phyloP scores from a whole-genome alignment of 2,113 vertebrate genomes.

The Pteropus alecto region DNA sequence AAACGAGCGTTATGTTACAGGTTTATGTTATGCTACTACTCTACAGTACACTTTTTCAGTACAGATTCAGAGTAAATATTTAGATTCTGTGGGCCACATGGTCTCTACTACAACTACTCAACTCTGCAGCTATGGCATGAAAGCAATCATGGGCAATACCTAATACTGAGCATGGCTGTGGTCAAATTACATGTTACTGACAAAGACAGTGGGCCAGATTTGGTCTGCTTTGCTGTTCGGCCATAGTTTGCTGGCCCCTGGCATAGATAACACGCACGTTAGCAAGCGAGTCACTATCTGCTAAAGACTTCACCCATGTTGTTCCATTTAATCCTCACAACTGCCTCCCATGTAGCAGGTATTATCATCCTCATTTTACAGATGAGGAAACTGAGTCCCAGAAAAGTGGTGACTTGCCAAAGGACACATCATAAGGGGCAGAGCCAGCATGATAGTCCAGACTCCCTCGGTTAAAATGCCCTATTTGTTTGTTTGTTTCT shows the following conservation, averaged over 20 bases:
- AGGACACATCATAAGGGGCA: not conserved
- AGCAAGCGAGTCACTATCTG: not conserved
- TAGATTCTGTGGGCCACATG: not conserved
- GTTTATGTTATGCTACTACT: not conserved
- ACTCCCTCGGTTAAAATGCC: not conserved
- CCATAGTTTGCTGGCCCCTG: not conserved
- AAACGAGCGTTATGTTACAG: not conserved
- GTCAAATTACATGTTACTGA: not conserved
- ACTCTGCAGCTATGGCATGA: not conserved
- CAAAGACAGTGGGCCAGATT: not conserved
- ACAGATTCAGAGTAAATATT: not conserved
- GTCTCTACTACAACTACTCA: not conserved
- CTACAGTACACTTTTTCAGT: not conserved
- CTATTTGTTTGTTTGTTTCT: not conserved
- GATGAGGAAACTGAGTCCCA: not conserved
- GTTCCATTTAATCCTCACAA: not conserved
- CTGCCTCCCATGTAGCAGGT: not conserved
- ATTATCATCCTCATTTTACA: not conserved
- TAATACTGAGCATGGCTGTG: not conserved
- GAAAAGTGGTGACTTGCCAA: not conserved
- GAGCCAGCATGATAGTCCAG: not conserved
- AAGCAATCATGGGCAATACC: not conserved
- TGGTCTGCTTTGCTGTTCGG: not conserved
- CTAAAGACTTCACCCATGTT: not conserved
- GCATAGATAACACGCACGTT: not conserved